Evolutionary conservation across 2,888 invertebrate genomes (phyloP), one percentile per base, ranked within the genome.

Genomic region (Sthenelais limicola): DNA sequence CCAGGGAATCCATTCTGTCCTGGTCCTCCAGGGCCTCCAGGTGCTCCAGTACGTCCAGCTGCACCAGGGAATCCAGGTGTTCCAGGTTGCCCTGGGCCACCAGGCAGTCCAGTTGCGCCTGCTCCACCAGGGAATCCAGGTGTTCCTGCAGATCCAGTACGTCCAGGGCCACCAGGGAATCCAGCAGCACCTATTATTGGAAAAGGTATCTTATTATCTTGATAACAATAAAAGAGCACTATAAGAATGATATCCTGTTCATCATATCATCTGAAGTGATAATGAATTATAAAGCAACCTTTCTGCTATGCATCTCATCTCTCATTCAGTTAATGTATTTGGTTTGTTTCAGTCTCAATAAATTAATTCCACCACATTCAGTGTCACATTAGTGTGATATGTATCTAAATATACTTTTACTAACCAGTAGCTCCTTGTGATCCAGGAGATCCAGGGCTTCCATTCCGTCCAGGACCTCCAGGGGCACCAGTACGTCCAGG

Each of bases 51-150:
- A 3, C 32, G 3, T 33, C 69, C 69, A 33, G 51, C 1, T 1
- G 30, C 33, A 21, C 69, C 69, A 69, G 69, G 48, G 62, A 28
- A 58, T 32, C 72, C 72, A 30, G 72, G 35, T 12, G 21, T n/a
- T 21, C 75, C 75, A 18, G 62, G 12, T 47, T 26, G 26, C n/a
- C 72, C 72, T 5, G 72, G 51, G 18, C 15, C 32, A 9, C 67
- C 72, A n/a, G 72, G 32, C 7, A 30, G 3, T 49, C 68, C 68
- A 52, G 52, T 52, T 9, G 26, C 26, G 24, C 70, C 70, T 54
- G 52, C 26, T 3, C 33, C 18, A 21, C 68, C 68, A 68, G 68
- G 51, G 7, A 30, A 30, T 30, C 68, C 68, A 32, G 68, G n/a
- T 15, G 68, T 35, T 24, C 62, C 62, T 26, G 62, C 26, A 21